These are phyloP conservation scores for Drosophila nasuta DNA, from an alignment of 1,140 invertebrate genomes.

Conservation along the genomic window DNA sequence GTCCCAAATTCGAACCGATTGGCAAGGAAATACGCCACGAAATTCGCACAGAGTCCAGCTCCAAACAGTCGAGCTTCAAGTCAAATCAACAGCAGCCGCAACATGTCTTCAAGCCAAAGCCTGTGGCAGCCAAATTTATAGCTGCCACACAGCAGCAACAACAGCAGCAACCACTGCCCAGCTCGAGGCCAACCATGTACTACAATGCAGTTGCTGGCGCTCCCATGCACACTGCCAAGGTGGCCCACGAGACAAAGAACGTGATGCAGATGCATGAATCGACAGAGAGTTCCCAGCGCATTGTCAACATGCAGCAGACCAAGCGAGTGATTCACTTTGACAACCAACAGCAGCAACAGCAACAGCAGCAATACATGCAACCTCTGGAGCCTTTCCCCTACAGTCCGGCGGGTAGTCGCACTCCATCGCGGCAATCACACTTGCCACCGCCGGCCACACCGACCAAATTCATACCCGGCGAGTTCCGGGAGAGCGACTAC, in stretches of 20 bases:
- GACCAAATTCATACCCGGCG: constrained; percentile 89
- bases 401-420: constrained; percentile 80
- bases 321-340: constrained; percentile 89
- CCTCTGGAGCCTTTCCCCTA: constrained; percentile 86
- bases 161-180: constrained; percentile 82
- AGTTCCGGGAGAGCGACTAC: constrained; percentile 90
- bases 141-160: constrained; percentile 87
- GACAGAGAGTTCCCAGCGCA: constrained; percentile 87
- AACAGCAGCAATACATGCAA: constrained; percentile 57
- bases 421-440: constrained; percentile 71
- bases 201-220: constrained; percentile 86
- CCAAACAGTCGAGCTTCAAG: constrained; percentile 68
- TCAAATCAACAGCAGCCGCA: constrained; percentile 68
- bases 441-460: constrained; percentile 86
- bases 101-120: constrained; percentile 85
- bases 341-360: constrained; percentile 75
- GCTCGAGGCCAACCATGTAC: constrained; percentile 84
- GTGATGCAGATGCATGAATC: constrained; percentile 89
- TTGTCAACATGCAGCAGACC: constrained; percentile 89
- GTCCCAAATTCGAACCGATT: constrained; percentile 87
- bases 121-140: constrained; percentile 83
- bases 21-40: constrained; percentile 85
- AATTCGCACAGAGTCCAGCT: constrained; percentile 68
- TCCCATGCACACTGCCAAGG: constrained; percentile 86
- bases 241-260: constrained; percentile 89